Evolutionary conservation across 2,113 vertebrate genomes (phyloP).

Genomic region (Chloebia gouldiae): DNA sequence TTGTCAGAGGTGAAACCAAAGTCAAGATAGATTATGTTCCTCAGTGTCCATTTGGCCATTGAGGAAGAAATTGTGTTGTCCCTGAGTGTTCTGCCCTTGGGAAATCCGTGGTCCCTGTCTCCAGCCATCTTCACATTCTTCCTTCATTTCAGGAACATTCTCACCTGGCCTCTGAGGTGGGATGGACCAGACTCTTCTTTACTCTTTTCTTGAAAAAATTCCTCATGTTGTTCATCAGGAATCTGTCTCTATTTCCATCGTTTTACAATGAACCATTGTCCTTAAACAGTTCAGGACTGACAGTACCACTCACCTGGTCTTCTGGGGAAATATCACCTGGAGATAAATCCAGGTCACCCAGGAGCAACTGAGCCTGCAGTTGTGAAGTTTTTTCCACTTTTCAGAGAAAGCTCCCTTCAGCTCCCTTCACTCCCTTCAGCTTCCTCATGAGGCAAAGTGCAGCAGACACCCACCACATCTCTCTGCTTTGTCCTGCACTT

Average conservation of each 20-base stretch:
- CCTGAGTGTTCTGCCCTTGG: fast-evolving
- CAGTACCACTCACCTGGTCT: not conserved
- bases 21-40: not conserved
- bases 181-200: fast-evolving
- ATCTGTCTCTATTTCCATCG: fast-evolving
- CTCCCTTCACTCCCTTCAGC: not conserved
- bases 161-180: not conserved
- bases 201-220: not conserved
- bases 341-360: fast-evolving
- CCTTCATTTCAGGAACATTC: not conserved
- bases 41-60: fast-evolving
- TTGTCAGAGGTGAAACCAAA: too few species aligned
- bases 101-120: not conserved
- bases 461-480: too few species aligned
- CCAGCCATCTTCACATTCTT: fast-evolving
- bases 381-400: not conserved
- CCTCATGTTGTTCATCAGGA: fast-evolving
- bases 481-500: not conserved
- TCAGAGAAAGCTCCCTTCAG: not conserved
- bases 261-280: fast-evolving
- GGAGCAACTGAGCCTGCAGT: not conserved
- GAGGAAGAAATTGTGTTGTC: not conserved
- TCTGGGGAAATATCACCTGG: not conserved
- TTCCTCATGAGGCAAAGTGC: not conserved
- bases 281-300: not conserved